These are phyloP conservation scores for Muraenolepis orangiensis DNA, from an alignment of 2,797 vertebrate species.

Conservation along the genomic window DNA sequence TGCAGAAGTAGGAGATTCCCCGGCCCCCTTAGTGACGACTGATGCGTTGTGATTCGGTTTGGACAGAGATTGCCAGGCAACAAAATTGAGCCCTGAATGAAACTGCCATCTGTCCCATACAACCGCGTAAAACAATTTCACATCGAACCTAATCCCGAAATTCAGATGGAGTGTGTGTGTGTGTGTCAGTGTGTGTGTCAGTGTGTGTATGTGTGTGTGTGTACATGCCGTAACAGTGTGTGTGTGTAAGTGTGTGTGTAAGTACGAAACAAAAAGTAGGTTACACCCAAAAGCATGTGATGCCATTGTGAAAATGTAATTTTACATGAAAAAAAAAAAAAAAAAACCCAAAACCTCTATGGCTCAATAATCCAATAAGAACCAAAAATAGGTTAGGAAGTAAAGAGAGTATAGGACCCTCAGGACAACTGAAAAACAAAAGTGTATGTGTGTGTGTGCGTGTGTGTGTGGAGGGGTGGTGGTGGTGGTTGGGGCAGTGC, in stretches of 20 bases:
- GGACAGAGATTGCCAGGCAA: conserved; percentile 69
- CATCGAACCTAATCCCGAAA: conserved; percentile 66
- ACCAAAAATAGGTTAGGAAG: not conserved
- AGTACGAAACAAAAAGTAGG: conserved; percentile 36
- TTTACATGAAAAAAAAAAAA: not conserved
- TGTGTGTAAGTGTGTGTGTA: conserved; percentile 16
- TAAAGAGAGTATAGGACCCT: not conserved
- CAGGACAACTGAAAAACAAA: too few relatives aligned
- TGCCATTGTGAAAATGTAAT: not conserved
- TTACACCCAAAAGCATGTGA: conserved; percentile 20
- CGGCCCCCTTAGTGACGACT: conserved; percentile 72
- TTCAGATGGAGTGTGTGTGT: conserved; percentile 44
- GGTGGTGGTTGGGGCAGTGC: too few relatives aligned
- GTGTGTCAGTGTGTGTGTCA: conserved; percentile 23
- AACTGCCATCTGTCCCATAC: conserved; percentile 65
- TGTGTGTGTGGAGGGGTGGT: not conserved
- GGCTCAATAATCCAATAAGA: too few relatives aligned
- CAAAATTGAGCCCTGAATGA: conserved; percentile 72
- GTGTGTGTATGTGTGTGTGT: conserved; percentile 24
- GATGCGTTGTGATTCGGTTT: conserved; percentile 74
- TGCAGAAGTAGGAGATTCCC: conserved; percentile 70
- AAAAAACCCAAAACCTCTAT: too few relatives aligned
- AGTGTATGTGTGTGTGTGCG: too few relatives aligned
- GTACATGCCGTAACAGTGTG: too few relatives aligned
- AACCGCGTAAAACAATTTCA: conserved; percentile 72